Evolutionary conservation across 2,113 vertebrate genomes (phyloP), one percentile per base, ranked within the genome.

Genomic region (Hydropotes inermis): DNA sequence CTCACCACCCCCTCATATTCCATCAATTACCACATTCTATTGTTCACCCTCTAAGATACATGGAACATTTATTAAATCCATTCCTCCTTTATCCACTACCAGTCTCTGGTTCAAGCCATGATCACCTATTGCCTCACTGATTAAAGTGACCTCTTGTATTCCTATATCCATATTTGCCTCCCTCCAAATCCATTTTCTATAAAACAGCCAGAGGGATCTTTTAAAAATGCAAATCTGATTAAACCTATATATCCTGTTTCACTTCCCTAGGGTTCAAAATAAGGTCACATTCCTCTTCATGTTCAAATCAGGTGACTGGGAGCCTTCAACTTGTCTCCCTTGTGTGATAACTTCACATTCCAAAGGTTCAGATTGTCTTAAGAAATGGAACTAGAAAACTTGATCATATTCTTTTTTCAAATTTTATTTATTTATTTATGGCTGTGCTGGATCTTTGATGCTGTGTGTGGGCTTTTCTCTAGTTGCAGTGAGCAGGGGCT

Each of bases 271-370:
- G 88, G 95, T 98, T 98, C 96, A 97, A 88, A 97, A 97, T 85
- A 93, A 97, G 97, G 98, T 98, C 96, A 97, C 95, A 91, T 98
- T 97, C 92, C 87, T 97, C 60, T 97, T 87, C 14, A 60, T 64
- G 88, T 94, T 97, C 97, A 96, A 97, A 97, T 97, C 94, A 97
- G 91, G 95, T 96, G 95, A 92, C 94, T 97, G 81, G 81, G 92
- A 95, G 84, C 52, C 95, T 96, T 95, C 92, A 64, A 28, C 13
- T 94, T 61, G 64, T 88, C 87, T 94, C 95, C 67, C 81, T 90
- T 21, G 76, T 94, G 92, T 97, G 94, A 94, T 96, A 97, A 94
- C 82, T 97, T 96, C 64, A 92, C 85, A 95, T 97, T 97, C 95
- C 96, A 97, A 82, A 96, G 92, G 90, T 87, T 97, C 94, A 94